These are phyloP conservation scores for Acromyrmex charruanus DNA, from an alignment of 1,140 invertebrate genomes.

Conservation along the genomic window DNA sequence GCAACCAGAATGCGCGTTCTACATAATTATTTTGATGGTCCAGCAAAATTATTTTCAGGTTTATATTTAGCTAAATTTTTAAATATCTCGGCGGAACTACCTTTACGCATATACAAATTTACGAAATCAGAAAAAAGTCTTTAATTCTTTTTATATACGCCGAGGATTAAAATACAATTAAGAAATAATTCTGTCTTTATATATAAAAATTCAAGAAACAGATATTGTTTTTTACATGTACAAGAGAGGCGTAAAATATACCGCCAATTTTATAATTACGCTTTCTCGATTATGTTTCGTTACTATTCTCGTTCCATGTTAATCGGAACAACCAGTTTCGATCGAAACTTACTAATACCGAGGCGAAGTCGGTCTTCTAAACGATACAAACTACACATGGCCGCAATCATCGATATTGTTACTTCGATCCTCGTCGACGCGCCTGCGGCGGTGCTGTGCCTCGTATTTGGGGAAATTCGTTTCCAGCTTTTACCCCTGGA, in stretches of 20 bases:
- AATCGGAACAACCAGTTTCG: conserved; percentile 66
- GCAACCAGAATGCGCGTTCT: too few relatives aligned
- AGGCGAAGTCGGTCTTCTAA: conserved; percentile 6
- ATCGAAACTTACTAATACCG: conserved; percentile 59
- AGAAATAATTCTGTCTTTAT: not conserved
- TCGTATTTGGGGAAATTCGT: conserved; percentile 47
- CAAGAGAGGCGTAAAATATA: not conserved
- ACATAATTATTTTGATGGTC: too few relatives aligned
- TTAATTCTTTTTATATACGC: not conserved
- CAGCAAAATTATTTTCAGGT: too few relatives aligned
- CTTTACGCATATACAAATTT: not conserved
- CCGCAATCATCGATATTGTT: conserved; percentile 48
- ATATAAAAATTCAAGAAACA: not conserved
- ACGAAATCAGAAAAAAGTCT: not conserved
- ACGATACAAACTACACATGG: conserved; percentile 36
- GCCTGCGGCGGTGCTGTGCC: conserved; percentile 5
- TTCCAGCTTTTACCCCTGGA: conserved; percentile 50
- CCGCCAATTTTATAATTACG: not conserved
- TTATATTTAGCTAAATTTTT: too few relatives aligned
- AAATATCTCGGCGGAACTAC: too few relatives aligned
- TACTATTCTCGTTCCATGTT: conserved; percentile 43
- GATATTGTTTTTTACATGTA: not conserved
- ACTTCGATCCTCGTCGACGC: not conserved
- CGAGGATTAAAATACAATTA: not conserved
- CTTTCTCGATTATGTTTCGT: conserved; percentile 30